Evolutionary conservation across 1,140 invertebrate genomes (phyloP).

Genomic region (Anoplolepis gracilipes): DNA sequence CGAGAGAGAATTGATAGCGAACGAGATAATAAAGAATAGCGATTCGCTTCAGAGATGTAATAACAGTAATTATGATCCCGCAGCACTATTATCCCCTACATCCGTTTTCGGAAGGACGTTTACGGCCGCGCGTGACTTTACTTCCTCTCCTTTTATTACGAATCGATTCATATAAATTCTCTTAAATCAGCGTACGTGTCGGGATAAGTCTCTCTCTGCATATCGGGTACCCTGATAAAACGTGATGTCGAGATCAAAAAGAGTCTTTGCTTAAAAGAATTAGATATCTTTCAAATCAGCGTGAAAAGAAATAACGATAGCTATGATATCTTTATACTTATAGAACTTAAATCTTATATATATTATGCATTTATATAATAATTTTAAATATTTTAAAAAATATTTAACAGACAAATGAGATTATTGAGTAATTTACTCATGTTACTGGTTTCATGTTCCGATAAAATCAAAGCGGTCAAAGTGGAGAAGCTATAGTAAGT

Average conservation of each 20-base stretch:
- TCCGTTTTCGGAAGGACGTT: slow-evolving; percentile 46
- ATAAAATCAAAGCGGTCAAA: slow-evolving; percentile 22
- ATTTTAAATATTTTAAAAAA: background rate
- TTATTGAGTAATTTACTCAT: background rate
- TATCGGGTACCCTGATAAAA: slow-evolving; percentile 37
- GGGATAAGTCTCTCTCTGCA: slow-evolving; percentile 40
- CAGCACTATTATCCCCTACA: slow-evolving; percentile 38
- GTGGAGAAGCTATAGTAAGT: background rate
- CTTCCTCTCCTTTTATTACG: slow-evolving; percentile 9
- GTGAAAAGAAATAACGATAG: background rate
- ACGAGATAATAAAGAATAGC: slow-evolving; percentile 54
- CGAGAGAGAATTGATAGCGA: slow-evolving; percentile 43
- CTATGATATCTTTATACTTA: background rate
- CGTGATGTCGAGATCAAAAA: slow-evolving; percentile 28
- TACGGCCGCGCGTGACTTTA: slow-evolving; percentile 48
- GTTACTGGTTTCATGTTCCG: background rate
- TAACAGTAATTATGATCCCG: slow-evolving; percentile 58
- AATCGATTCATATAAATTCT: slow-evolving; percentile 50
- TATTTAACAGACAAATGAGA: background rate
- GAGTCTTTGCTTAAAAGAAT: background rate
- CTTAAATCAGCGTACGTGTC: slow-evolving; percentile 61
- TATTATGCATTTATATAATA: background rate
- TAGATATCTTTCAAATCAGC: background rate
- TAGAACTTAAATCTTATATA: background rate
- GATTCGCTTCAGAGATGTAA: slow-evolving; percentile 51